Conservation (phyloP, 2,888 invertebrate species). For the Pinctada fucata region DNA sequence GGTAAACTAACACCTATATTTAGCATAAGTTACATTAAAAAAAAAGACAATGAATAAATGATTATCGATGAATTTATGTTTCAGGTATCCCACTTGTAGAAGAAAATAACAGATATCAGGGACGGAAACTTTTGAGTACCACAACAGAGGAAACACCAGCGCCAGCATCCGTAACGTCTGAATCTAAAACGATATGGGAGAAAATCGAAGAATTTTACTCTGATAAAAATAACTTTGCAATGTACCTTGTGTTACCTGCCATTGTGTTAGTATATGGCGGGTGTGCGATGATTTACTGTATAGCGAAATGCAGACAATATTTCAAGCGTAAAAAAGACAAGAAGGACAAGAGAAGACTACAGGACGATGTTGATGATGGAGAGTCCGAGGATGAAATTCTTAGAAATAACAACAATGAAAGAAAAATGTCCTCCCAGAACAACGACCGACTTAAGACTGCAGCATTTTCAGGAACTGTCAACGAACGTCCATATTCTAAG, state of each 20-base stretch:
- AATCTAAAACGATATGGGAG: conserved; percentile 41
- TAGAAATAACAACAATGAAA: conserved; percentile 17
- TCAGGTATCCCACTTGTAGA: background rate
- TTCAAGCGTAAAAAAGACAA: conserved; percentile 49
- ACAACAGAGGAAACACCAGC: conserved; percentile 6
- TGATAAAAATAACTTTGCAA: conserved; percentile 62
- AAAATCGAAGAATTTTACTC: conserved; percentile 57
- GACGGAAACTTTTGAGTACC: background rate
- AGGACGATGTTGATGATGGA: conserved; percentile 26
- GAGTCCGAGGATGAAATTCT: conserved; percentile 3
- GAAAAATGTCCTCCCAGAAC: conserved; percentile 22
- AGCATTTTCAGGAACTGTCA: background rate
- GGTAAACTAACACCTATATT: too few species aligned
- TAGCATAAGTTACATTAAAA: too few species aligned
- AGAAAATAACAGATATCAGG: background rate
- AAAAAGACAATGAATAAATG: too few species aligned
- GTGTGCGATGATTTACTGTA: conserved; percentile 60
- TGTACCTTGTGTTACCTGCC: conserved; percentile 58
- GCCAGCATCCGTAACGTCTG: conserved; percentile 17
- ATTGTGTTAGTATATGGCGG: conserved; percentile 62
- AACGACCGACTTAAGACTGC: conserved; percentile 17
- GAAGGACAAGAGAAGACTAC: conserved; percentile 25
- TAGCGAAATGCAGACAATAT: conserved; percentile 53
- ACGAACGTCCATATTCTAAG: conserved; percentile 15
- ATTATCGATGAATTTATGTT: too few species aligned